Base-by-base conservation (phyloP, 2,113 vertebrate genomes). In the Gallinago media region DNA sequence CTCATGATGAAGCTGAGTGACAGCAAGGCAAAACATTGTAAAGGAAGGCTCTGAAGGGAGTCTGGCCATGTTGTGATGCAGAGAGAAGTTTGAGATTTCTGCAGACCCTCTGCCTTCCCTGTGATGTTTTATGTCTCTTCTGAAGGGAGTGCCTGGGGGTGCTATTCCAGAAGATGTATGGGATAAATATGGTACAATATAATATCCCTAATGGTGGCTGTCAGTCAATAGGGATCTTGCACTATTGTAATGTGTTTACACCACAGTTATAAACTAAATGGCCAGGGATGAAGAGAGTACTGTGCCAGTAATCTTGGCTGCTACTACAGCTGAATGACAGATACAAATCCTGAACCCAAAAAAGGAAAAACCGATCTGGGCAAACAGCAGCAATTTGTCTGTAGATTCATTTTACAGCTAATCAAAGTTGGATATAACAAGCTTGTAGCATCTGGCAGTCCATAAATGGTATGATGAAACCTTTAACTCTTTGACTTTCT, bases 391-490 rank as follows among this genome's bases (percentile, higher is more conserved):
- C 94, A 89, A 94, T 95, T 66, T 86, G 83, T 87, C 92, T 91
- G 74, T 89, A 83, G 86, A 59, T 94, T 92, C 74, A 85, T 97
- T 97, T 96, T 92, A 83, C 71, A 66, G 80, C 87, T 97, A 95
- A 95, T 95, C 95, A 96, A 81, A 94, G 73, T 92, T 65, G 79
- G 68, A 68, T 89, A 49, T 94, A 91, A 95, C 88, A 94, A 94
- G 84, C 73, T 90, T 76, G 90, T 94, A 95, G 87, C 94, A 96
- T 93, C 96, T 97, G 94, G 92, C 78, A 92, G 91, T 85, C 94
- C 63, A 34, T 94, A 94, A 96, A 92, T 67, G 59, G 26, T 66
- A 32, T 71, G 59, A 94, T 92, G 89, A 88, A 95, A 88, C 92
- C 89, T 96, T 95, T 91, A 92, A 80, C 89, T 89, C 95, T 88